A percentile compares a stretch with the other conserved stretches of the same genome.
These are phyloP conservation scores for Chaunax sp. DNA, from an alignment of 2,797 vertebrate species.

Conservation along the genomic window DNA sequence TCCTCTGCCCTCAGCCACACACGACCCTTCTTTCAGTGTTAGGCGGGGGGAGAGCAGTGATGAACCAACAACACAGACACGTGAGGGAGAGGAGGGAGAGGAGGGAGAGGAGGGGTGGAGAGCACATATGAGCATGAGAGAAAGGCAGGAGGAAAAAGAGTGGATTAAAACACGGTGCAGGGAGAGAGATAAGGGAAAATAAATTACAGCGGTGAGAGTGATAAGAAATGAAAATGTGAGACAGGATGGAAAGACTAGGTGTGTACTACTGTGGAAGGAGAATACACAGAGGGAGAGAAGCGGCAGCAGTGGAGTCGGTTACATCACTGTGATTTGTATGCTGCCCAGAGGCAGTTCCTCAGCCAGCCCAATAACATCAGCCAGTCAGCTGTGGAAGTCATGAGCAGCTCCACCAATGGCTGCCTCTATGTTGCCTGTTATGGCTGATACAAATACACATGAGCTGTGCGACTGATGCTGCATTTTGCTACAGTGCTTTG, in stretches of 20 bases:
- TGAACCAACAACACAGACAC: conserved; percentile 58
- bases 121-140: not conserved
- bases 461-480: not conserved
- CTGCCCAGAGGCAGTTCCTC: conserved; percentile 60
- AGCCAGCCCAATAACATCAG: conserved; percentile 38
- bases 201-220: conserved; percentile 36
- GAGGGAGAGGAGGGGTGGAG: not conserved
- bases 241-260: conserved; percentile 12
- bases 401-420: conserved; percentile 40
- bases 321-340: conserved; percentile 65
- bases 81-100: conserved; percentile 50
- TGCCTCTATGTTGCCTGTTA: conserved; percentile 5
- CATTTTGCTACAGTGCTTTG: not conserved
- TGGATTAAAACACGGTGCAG: conserved; percentile 35
- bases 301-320: conserved; percentile 44
- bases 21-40: conserved; percentile 65
- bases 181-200: conserved; percentile 33
- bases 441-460: conserved; percentile 14
- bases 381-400: conserved; percentile 66
- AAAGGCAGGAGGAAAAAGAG: not conserved
- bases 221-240: conserved; percentile 35
- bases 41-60: conserved; percentile 53
- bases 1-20: conserved; percentile 67
- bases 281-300: conserved; percentile 33
- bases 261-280: conserved; percentile 15